Evolutionary conservation across 1,140 invertebrate species (phyloP).

Genomic region (Calephelis nemesis): DNA sequence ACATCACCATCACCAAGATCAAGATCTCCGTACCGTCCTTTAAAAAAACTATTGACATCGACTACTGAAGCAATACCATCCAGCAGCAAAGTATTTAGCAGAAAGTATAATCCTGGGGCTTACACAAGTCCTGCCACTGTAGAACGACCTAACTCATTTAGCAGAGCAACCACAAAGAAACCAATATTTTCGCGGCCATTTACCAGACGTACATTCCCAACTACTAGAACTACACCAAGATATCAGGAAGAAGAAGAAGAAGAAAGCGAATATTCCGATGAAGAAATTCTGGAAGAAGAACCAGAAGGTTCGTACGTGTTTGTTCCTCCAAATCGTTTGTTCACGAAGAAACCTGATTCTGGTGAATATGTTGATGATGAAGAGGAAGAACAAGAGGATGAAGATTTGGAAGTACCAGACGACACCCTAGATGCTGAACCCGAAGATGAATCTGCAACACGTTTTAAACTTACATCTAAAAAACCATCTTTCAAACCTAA

Average conservation of each 20-base stretch:
- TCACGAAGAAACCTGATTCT: conserved; percentile 62
- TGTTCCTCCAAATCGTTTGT: conserved; percentile 67
- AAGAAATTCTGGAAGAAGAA: conserved; percentile 74
- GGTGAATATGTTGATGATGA: conserved; percentile 60
- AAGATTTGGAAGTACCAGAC: conserved; percentile 48
- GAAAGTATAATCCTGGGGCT: conserved; percentile 73
- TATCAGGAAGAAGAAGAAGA: conserved; percentile 65
- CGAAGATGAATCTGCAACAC: conserved; percentile 40
- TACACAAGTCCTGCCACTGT: conserved; percentile 72
- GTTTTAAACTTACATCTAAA: conserved; percentile 46
- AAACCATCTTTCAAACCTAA: conserved; percentile 58
- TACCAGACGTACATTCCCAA: conserved; percentile 63
- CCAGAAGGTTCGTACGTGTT: conserved; percentile 73
- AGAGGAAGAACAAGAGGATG: conserved; percentile 52
- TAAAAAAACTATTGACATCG: conserved; percentile 65
- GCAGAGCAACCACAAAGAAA: conserved; percentile 49
- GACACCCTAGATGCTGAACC: conserved; percentile 43
- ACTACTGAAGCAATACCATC: conserved; percentile 66
- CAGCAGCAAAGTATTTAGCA: conserved; percentile 67
- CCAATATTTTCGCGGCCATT: conserved; percentile 62
- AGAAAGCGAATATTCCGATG: conserved; percentile 72
- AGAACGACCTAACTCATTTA: conserved; percentile 49
- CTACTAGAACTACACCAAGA: conserved; percentile 53
- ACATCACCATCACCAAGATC: conserved; percentile 48
- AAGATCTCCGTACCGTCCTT: conserved; percentile 66